Evolutionary conservation across 2,888 invertebrate species (phyloP).

Genomic region (Petrolisthes cinctipes): DNA sequence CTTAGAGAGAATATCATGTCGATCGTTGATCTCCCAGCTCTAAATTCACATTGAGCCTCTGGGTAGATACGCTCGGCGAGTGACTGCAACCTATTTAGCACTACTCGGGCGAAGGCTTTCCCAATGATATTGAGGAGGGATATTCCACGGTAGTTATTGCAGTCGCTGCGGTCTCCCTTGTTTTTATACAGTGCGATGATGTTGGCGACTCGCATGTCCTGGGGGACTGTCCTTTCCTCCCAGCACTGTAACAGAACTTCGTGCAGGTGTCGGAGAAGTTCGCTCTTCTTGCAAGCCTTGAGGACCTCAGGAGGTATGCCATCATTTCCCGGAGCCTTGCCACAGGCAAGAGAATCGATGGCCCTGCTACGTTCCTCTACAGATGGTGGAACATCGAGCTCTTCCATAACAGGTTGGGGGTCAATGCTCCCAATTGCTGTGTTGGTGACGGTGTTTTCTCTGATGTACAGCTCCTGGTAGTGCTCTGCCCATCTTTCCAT

Average conservation of each 20-base stretch:
- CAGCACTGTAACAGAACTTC: conserved; percentile 4
- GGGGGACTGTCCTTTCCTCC: conserved; percentile 12
- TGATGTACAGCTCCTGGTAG: conserved; percentile 24
- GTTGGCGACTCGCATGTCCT: conserved; percentile 6
- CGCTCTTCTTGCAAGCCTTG: not conserved
- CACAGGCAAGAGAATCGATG: conserved; percentile 15
- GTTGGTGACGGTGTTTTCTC: not conserved
- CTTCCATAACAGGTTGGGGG: conserved; percentile 4
- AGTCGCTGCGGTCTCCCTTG: conserved; percentile 12
- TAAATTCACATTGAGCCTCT: conserved; percentile 23
- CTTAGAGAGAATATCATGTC: conserved; percentile 5
- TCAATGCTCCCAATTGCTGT: not conserved
- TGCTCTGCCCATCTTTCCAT: conserved; percentile 36
- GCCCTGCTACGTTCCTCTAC: conserved; percentile 27
- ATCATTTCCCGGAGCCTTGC: conserved; percentile 27
- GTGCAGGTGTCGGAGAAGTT: not conserved
- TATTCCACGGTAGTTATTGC: too few relatives aligned
- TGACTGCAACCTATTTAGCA: not conserved
- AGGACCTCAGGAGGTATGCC: conserved; percentile 30
- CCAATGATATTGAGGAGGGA: conserved; percentile 21
- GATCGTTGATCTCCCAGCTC: not conserved
- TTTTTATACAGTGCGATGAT: conserved; percentile 13
- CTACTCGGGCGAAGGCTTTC: conserved; percentile 23
- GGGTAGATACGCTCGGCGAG: conserved; percentile 12
- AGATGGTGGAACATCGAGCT: conserved; percentile 16